phyloP scores from a whole-genome alignment of 2,113 vertebrate genomes.

The Alethe diademata region DNA sequence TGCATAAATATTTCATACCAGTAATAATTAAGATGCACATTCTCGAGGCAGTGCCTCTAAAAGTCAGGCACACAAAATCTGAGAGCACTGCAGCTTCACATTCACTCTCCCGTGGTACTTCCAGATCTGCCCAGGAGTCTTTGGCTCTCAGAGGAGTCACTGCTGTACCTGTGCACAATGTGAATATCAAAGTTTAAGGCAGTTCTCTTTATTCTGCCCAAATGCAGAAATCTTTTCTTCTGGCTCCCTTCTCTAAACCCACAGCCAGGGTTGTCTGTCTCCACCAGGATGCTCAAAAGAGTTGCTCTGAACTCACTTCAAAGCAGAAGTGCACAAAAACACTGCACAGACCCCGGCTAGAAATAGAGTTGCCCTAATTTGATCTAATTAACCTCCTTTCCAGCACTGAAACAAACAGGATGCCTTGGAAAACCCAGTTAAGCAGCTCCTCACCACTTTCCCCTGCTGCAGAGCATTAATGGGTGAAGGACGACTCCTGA shows the following conservation, averaged over 20 bases:
- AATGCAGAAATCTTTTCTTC: not conserved
- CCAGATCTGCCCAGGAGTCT: not conserved
- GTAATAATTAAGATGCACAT: not conserved
- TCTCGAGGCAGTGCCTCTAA: not conserved
- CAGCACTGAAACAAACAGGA: not conserved
- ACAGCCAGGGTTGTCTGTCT: rapidly evolving
- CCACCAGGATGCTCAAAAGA: not conserved
- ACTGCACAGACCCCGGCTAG: not conserved
- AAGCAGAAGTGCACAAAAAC: not conserved
- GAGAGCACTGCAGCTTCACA: not conserved
- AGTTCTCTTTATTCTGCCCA: not conserved
- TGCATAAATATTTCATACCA: not conserved
- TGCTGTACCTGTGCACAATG: not conserved
- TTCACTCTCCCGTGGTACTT: rapidly evolving
- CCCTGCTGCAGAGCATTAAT: rapidly evolving
- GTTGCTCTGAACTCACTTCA: not conserved
- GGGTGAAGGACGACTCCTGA: not conserved
- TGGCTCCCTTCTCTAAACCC: not conserved
- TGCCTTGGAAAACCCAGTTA: not conserved
- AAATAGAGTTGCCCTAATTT: conserved; percentile 3
- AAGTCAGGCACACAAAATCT: not conserved
- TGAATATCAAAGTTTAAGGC: not conserved
- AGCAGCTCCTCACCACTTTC: not conserved
- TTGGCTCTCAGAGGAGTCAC: not conserved
- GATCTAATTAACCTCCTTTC: conserved; percentile 32